Conservation (phyloP, 2,888 invertebrate genomes). For the Mechanitis mazaeus region DNA sequence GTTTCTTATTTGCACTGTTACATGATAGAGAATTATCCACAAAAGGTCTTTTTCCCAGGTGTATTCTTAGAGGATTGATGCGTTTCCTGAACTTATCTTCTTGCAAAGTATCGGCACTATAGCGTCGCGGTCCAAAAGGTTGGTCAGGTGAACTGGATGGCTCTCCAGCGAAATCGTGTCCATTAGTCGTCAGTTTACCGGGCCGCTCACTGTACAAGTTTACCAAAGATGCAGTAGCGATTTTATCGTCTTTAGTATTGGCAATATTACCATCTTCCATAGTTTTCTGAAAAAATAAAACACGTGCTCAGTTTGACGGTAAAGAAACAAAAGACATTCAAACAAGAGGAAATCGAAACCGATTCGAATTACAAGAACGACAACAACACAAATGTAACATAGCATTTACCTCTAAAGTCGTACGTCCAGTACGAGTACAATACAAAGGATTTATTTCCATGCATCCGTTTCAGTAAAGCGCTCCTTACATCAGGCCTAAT, state of each 20-base stretch:
- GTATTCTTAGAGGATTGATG: slow-evolving; percentile 67
- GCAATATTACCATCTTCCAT: slow-evolving; percentile 75
- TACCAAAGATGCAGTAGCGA: slow-evolving; percentile 50
- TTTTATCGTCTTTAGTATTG: slow-evolving; percentile 66
- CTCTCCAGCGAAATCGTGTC: slow-evolving; percentile 50
- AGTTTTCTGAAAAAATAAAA: slow-evolving; percentile 71
- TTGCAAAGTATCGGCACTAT: slow-evolving; percentile 42
- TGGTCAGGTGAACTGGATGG: slow-evolving; percentile 33
- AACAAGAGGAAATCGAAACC: slow-evolving; percentile 63
- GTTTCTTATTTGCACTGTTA: slow-evolving; percentile 56
- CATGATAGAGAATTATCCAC: slow-evolving; percentile 63
- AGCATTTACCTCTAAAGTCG: slow-evolving; percentile 68
- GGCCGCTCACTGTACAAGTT: slow-evolving; percentile 59
- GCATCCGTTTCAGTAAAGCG: slow-evolving; percentile 67
- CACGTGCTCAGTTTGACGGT: slow-evolving; percentile 60
- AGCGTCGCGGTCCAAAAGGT: slow-evolving; percentile 44
- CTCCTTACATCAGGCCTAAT: slow-evolving; percentile 73
- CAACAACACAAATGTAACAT: slow-evolving; percentile 46
- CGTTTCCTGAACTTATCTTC: slow-evolving; percentile 63
- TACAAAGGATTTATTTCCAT: slow-evolving; percentile 69
- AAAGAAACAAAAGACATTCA: slow-evolving; percentile 73
- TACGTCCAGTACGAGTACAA: slow-evolving; percentile 74
- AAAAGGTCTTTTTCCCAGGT: slow-evolving; percentile 70
- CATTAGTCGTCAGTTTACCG: slow-evolving; percentile 61
- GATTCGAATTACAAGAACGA: slow-evolving; percentile 55